Conservation (phyloP, 2,888 invertebrate species). For the Alloscopus bannaensis region DNA sequence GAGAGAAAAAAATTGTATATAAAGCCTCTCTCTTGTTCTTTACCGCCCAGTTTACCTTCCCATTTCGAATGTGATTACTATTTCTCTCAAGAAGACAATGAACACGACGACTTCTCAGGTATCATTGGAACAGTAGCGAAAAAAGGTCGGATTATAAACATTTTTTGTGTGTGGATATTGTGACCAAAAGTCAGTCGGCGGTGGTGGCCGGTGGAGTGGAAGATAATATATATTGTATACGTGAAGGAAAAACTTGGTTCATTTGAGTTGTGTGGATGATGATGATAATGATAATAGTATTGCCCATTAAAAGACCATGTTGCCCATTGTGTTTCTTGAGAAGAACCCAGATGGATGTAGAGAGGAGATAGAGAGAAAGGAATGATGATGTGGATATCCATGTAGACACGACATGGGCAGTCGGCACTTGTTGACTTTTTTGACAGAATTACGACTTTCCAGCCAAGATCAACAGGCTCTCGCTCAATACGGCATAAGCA, state of each 20-base stretch:
- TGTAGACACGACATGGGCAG: slow-evolving; percentile 26
- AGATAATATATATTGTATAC: too few relatives aligned
- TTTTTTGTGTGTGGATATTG: background rate
- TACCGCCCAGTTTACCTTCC: slow-evolving; percentile 51
- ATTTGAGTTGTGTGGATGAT: slow-evolving; percentile 37
- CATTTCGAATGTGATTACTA: slow-evolving; percentile 43
- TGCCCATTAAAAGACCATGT: slow-evolving; percentile 56
- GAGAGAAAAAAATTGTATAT: slow-evolving; percentile 21
- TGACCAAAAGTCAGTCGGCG: slow-evolving; percentile 35
- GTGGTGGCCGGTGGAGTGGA: slow-evolving; percentile 19
- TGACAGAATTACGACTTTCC: slow-evolving; percentile 59
- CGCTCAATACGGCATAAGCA: slow-evolving; percentile 27
- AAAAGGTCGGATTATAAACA: too few relatives aligned
- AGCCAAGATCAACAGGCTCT: slow-evolving; percentile 49
- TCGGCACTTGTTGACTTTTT: slow-evolving; percentile 59
- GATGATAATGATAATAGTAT: slow-evolving; percentile 54
- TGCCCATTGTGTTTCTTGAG: slow-evolving; percentile 48
- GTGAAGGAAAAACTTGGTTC: background rate
- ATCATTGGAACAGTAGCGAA: too few relatives aligned
- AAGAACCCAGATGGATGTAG: slow-evolving; percentile 14
- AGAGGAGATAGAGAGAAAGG: background rate
- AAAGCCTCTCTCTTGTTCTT: slow-evolving; percentile 29
- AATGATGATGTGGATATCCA: background rate
- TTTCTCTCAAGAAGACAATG: slow-evolving; percentile 17
- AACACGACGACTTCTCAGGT: slow-evolving; percentile 35